These are phyloP conservation scores for Epizoanthus scotinus DNA, from an alignment of 92 coral and sea anemone species.

Conservation along the genomic window DNA sequence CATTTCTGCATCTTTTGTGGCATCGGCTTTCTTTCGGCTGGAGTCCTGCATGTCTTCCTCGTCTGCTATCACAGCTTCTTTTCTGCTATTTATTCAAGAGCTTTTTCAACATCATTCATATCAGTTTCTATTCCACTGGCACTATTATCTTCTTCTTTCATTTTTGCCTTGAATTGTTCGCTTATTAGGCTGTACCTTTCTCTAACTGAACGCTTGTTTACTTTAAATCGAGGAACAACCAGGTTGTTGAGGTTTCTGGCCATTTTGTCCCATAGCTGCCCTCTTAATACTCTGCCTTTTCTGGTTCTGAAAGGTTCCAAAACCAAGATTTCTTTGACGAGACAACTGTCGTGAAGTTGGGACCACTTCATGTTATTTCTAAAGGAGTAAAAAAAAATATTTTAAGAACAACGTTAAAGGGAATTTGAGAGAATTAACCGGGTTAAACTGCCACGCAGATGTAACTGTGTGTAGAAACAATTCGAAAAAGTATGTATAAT, in stretches of 20 bases:
- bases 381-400: slow-evolving; percentile 11
- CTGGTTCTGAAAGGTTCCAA: slow-evolving; percentile 46
- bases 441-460: too few relatives aligned
- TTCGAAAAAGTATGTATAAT: too few relatives aligned
- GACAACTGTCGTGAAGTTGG: slow-evolving; percentile 32
- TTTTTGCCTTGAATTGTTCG: too few relatives aligned
- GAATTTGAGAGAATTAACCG: too few relatives aligned
- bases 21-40: slow-evolving; percentile 21
- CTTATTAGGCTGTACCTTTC: slow-evolving; percentile 24
- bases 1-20: slow-evolving; percentile 10
- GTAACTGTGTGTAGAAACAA: too few relatives aligned
- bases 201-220: slow-evolving; percentile 28
- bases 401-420: too few relatives aligned
- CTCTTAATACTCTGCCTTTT: slow-evolving; percentile 50
- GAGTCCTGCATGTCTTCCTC: slow-evolving; percentile 34
- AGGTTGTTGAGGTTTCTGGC: slow-evolving; percentile 26
- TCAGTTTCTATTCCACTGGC: slow-evolving; percentile 33
- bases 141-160: slow-evolving; percentile 9
- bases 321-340: slow-evolving; percentile 5
- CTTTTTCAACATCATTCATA: slow-evolving; percentile 43
- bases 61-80: slow-evolving; percentile 24
- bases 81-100: slow-evolving; percentile 47
- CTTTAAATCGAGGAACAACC: slow-evolving; percentile 16
- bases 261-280: slow-evolving; percentile 53
- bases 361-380: slow-evolving; percentile 47